These are phyloP conservation scores for Nyleta sp. DNA, from an alignment of 2,888 invertebrate species.

Conservation along the genomic window DNA sequence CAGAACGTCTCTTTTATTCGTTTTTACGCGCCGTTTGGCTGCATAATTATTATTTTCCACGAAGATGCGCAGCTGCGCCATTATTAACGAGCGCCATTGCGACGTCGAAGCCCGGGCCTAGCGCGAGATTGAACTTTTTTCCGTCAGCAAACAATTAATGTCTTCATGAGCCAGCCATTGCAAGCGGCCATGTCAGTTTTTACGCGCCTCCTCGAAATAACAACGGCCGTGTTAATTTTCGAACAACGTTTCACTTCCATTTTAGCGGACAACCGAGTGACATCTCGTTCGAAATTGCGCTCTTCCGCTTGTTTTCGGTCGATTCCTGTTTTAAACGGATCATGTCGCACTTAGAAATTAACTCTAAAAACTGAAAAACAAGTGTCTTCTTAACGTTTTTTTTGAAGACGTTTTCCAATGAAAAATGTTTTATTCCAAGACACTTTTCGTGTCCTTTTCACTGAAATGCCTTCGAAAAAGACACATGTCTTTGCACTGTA, in stretches of 20 bases:
- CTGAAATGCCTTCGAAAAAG: no score
- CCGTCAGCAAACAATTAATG: conserved; percentile 61
- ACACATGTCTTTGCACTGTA: no score
- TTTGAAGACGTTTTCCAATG: no score
- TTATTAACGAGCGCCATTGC: conserved; percentile 69
- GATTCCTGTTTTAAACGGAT: no score
- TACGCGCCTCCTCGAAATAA: conserved; percentile 33
- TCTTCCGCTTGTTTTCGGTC: no score
- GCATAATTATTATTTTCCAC: conserved; percentile 74
- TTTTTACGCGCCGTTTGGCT: conserved; percentile 69
- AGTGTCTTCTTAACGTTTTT: no score
- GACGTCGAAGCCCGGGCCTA: conserved; percentile 47
- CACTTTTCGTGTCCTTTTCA: no score
- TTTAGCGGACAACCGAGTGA: background rate
- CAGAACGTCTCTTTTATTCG: conserved; percentile 47
- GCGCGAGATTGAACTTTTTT: conserved; percentile 62
- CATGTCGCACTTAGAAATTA: no score
- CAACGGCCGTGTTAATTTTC: conserved; percentile 34
- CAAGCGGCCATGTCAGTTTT: conserved; percentile 47
- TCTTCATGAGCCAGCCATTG: conserved; percentile 54
- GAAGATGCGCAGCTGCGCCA: conserved; percentile 70
- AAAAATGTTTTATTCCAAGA: no score
- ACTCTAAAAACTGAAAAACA: no score
- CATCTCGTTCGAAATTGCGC: no score
- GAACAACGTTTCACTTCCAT: background rate